Conservation (phyloP, 2,113 vertebrate genomes). For the Laticauda laticaudata region DNA sequence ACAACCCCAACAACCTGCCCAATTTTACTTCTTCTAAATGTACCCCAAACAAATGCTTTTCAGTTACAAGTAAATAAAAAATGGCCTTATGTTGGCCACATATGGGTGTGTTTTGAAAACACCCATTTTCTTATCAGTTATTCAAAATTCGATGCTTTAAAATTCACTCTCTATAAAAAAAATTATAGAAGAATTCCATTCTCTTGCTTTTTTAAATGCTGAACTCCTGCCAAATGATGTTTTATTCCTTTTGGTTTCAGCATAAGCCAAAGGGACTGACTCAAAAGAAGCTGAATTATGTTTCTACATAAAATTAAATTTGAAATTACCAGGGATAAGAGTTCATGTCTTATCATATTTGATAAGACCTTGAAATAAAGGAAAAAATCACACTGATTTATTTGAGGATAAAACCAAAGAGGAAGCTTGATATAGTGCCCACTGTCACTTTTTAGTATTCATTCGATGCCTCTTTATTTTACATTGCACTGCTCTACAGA, state of each 20-base stretch:
- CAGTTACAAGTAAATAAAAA: neutral
- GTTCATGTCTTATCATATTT: neutral
- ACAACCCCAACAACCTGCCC: no score
- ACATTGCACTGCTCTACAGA: neutral
- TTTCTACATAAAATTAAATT: neutral
- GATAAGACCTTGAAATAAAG: neutral
- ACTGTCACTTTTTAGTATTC: neutral
- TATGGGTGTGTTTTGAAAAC: neutral
- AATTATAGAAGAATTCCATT: neutral
- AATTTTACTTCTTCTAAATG: neutral
- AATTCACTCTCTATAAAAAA: neutral
- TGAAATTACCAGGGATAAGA: neutral
- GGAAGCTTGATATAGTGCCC: neutral
- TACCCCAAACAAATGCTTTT: neutral
- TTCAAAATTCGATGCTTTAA: neutral
- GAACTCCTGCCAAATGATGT: neutral
- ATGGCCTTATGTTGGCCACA: neutral
- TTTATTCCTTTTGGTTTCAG: neutral
- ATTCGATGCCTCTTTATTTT: neutral
- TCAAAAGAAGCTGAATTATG: neutral
- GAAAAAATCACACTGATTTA: neutral
- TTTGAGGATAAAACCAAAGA: constrained; percentile 3
- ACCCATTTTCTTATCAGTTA: neutral
- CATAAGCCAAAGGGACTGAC: neutral
- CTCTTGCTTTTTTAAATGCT: neutral